Percentiles rank a stretch among this genome's conserved stretches.
Evolutionary conservation across 2,888 invertebrate species (phyloP).

Genomic region (Athalia circularis): DNA sequence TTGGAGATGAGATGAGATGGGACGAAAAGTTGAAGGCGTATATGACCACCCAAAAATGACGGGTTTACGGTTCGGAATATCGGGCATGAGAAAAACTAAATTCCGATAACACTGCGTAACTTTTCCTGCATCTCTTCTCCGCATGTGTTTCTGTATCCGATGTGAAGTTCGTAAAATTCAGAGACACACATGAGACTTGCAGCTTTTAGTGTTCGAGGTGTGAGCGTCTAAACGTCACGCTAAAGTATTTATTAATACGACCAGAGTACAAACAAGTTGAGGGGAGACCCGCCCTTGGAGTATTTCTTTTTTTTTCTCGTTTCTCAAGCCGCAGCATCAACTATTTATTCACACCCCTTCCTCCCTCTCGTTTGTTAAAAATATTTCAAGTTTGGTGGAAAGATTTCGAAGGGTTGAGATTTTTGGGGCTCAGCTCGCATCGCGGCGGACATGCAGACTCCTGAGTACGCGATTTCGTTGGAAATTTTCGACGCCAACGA

Average conservation of each 20-base stretch:
- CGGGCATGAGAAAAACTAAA: not conserved
- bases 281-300: not conserved
- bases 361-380: not conserved
- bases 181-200: not conserved
- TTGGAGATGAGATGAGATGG: not conserved
- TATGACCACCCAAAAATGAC: constrained; percentile 29
- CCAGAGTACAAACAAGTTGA: constrained; percentile 22
- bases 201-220: constrained; percentile 11
- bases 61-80: constrained; percentile 23
- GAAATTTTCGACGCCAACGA: not conserved
- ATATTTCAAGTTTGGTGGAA: not conserved
- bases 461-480: too few species aligned
- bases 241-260: constrained; percentile 40
- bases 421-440: too few species aligned
- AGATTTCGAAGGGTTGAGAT: too few species aligned
- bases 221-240: constrained; percentile 19
- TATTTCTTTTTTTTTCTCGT: not conserved
- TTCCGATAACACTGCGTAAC: too few species aligned
- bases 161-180: not conserved
- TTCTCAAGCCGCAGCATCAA: constrained; percentile 27
- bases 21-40: not conserved
- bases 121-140: too few species aligned
- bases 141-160: too few species aligned
- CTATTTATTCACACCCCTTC: not conserved
- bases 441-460: too few species aligned